Evolutionary conservation across 2,797 vertebrate species (phyloP).

Genomic region (Pantherophis vulpinus): DNA sequence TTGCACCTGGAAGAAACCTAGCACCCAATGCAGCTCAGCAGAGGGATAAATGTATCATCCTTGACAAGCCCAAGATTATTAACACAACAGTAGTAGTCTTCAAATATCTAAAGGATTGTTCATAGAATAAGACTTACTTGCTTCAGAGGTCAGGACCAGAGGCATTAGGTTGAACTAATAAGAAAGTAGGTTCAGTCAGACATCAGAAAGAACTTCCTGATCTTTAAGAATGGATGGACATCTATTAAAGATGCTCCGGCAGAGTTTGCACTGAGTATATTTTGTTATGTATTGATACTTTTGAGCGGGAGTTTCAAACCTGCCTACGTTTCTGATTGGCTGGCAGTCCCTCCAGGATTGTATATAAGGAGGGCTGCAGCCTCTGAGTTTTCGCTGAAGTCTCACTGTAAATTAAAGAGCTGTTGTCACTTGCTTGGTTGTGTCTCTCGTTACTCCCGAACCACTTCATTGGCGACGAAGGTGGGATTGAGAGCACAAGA

Average conservation of each 20-base stretch:
- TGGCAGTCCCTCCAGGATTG: too few species aligned
- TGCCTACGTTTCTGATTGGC: too few species aligned
- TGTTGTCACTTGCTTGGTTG: too few species aligned
- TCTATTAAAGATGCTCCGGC: neutral
- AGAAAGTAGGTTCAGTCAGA: neutral
- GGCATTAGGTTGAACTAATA: neutral
- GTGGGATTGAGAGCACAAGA: too few species aligned
- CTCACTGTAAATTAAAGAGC: too few species aligned
- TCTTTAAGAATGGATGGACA: neutral
- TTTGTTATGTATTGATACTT: too few species aligned
- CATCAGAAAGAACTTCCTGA: neutral
- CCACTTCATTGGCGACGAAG: too few species aligned
- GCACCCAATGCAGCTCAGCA: neutral
- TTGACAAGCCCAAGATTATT: neutral
- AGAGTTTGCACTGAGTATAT: neutral
- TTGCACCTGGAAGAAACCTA: neutral
- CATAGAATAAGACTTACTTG: neutral
- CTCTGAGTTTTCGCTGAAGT: too few species aligned
- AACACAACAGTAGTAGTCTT: neutral
- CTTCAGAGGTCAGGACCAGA: neutral
- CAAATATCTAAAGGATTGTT: neutral
- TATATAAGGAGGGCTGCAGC: too few species aligned
- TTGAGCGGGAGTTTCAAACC: too few species aligned
- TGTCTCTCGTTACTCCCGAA: too few species aligned
- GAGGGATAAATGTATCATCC: neutral